Base-by-base conservation (phyloP, 2,888 invertebrate genomes). In the Ophion obscuratus region DNA sequence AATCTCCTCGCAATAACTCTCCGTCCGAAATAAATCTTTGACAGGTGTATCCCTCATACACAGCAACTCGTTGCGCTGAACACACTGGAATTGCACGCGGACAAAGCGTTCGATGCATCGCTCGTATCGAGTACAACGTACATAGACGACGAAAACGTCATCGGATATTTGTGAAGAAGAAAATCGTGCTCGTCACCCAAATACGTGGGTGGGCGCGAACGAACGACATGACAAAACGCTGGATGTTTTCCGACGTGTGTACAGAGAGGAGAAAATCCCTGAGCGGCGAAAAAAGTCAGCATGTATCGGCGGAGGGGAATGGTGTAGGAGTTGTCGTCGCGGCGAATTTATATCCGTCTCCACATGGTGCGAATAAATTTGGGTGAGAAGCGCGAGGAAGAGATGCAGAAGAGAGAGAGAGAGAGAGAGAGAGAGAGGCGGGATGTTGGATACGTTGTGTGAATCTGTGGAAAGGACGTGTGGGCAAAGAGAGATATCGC, bases 311-410 rank as follows among this genome's bases (percentile, higher is more conserved):
- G 53, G 5, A 53, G 17, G 17, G 53, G 36, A 24, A 7, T 76
- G 73, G 11, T 76, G 61, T 11, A 20, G 64, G n/a, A 17, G 24
- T 44, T 75, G 64, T 76, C 77, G 82, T 70, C 47, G 79, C 20
- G 66, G 73, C 74, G 76, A 84, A 86, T 87, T 86, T 86, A 78
- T 86, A 86, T 83, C 44, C 71, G 74, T 83, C 78, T 66, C 81
- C 80, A 77, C 83, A 75, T 78, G 83, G 64, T 76, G 53, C 77
- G 86, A 86, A 87, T 87, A 85, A 81, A 86, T 86, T 84, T 83
- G 68, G 17, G 68, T 57, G 40, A 57, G 36, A 74, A 74, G 68
- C 11, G 47, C 17, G 4, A 14, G 40, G 24, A 62, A 74, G 47
- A 40, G 66, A 47, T 66, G 59, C 11, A 17, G 40, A 31, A 44